Percentiles rank a stretch among this genome's conserved stretches.
Evolutionary conservation across 2,113 vertebrate genomes (phyloP).

Genomic region (Laticauda colubrina): DNA sequence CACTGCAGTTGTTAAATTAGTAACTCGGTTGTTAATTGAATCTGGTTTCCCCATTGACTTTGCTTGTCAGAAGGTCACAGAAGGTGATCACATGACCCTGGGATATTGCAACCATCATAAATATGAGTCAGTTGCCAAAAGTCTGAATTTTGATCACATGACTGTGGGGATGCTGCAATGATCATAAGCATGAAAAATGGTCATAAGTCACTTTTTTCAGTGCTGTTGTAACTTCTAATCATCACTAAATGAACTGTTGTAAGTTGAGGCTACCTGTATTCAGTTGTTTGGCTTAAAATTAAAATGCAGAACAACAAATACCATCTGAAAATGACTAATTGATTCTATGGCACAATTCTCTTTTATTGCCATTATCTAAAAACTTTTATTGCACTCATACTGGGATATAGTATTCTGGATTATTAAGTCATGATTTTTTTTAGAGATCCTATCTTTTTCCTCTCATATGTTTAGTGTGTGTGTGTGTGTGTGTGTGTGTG

Average conservation of each 20-base stretch:
- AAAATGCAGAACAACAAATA: neutral
- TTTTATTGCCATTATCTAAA: neutral
- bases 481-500: neutral
- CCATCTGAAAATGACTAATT: neutral
- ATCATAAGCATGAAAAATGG: neutral
- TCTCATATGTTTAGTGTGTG: neutral
- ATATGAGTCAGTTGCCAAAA: neutral
- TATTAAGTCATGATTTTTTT: neutral
- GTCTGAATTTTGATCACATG: neutral
- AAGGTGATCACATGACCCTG: neutral
- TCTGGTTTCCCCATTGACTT: neutral
- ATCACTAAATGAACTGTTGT: neutral
- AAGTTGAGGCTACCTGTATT: neutral
- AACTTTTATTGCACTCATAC: neutral
- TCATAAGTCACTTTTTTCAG: neutral
- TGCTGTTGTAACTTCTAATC: neutral
- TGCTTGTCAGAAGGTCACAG: neutral
- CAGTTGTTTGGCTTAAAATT: slow-evolving; percentile 13
- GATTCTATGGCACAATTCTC: neutral
- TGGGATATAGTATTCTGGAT: neutral
- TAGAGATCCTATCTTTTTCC: neutral
- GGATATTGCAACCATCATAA: neutral
- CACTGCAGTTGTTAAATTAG: neutral
- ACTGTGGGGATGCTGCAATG: neutral
- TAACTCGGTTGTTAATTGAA: neutral